A percentile compares a stretch with the other conserved stretches of the same genome.
These are phyloP conservation scores for Drosophila eohydei DNA, from an alignment of 2,888 invertebrate genomes.

Conservation along the genomic window DNA sequence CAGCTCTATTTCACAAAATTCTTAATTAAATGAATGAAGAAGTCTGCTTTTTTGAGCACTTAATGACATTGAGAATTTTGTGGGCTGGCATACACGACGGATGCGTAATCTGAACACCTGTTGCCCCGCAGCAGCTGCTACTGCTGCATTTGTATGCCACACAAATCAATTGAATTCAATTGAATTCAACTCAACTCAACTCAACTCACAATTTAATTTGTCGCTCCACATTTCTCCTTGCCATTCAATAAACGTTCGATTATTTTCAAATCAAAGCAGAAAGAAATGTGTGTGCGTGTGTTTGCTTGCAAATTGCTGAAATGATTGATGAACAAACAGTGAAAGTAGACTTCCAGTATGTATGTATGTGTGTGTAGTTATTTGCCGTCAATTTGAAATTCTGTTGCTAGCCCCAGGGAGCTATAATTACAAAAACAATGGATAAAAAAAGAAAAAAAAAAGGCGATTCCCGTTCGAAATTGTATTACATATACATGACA, in stretches of 20 bases:
- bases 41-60: not conserved
- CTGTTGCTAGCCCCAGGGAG: slow-evolving; percentile 24
- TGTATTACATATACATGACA: not conserved
- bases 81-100: slow-evolving; percentile 10
- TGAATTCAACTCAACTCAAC: not conserved
- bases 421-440: slow-evolving; percentile 48
- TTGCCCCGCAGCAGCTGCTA: slow-evolving; percentile 12
- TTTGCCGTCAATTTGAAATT: slow-evolving; percentile 26
- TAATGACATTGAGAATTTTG: not conserved
- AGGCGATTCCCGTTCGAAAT: slow-evolving; percentile 31
- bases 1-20: not conserved
- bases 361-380: slow-evolving; percentile 7
- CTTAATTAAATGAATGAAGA: not conserved
- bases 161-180: slow-evolving; percentile 14
- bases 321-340: slow-evolving; percentile 54
- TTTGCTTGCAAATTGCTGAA: slow-evolving; percentile 37
- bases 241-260: slow-evolving; percentile 24
- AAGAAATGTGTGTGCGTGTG: slow-evolving; percentile 9
- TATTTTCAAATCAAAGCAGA: slow-evolving; percentile 32
- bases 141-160: not conserved
- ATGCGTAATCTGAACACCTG: slow-evolving; percentile 37
- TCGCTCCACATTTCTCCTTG: not conserved
- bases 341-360: slow-evolving; percentile 29
- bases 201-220: not conserved
- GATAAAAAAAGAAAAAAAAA: not conserved